Evolutionary conservation across 2,888 invertebrate species (phyloP).

Genomic region (Acheta domesticus): DNA sequence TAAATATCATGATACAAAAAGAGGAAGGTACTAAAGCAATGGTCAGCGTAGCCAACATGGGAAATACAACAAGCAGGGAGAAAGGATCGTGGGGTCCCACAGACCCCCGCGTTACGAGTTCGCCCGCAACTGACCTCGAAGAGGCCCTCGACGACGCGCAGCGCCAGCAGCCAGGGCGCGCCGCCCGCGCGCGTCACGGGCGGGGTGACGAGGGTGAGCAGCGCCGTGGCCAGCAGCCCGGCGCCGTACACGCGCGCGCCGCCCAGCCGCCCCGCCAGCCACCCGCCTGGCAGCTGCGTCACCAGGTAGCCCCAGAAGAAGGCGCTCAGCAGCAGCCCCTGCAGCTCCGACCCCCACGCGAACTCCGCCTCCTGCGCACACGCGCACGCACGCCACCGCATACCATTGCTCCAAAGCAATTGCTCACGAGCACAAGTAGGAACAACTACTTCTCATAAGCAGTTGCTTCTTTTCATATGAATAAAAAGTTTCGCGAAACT

Average conservation of each 20-base stretch:
- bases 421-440: too few relatives aligned
- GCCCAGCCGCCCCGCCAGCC: constrained; percentile 77
- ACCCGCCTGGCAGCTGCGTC: constrained; percentile 77
- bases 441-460: too few relatives aligned
- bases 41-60: too few relatives aligned
- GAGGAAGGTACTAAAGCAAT: too few relatives aligned
- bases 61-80: too few relatives aligned
- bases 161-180: constrained; percentile 63
- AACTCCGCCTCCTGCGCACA: constrained; percentile 68
- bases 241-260: constrained; percentile 70
- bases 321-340: constrained; percentile 75
- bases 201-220: constrained; percentile 78
- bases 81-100: too few relatives aligned
- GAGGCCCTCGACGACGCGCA: constrained; percentile 73
- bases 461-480: too few relatives aligned
- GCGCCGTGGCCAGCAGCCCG: constrained; percentile 73
- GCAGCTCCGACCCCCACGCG: constrained; percentile 73
- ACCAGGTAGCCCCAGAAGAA: constrained; percentile 88
- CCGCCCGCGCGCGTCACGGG: constrained; percentile 70
- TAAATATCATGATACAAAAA: too few relatives aligned
- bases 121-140: constrained; percentile 68
- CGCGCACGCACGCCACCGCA: too few relatives aligned
- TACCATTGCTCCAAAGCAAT: too few relatives aligned
- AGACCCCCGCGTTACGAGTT: too few relatives aligned
- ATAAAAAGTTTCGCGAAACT: too few relatives aligned